phyloP scores from a whole-genome alignment of 2,113 vertebrate species.

The Urocolius indicus region DNA sequence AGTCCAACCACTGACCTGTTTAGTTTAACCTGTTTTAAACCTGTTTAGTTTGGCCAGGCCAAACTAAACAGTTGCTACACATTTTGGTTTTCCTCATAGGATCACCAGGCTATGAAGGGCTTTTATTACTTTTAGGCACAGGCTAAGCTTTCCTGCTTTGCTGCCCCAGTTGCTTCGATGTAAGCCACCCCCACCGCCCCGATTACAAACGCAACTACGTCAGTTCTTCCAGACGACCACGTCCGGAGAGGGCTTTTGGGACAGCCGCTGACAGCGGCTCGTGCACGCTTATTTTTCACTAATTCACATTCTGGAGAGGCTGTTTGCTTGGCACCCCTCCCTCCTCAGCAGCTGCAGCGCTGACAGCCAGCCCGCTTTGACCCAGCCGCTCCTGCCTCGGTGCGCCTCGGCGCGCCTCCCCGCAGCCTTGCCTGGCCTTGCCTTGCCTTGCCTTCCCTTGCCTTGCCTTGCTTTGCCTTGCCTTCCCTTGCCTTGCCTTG shows the following conservation, averaged over 20 bases:
- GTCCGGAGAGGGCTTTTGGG: not conserved
- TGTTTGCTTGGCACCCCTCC: rapidly evolving
- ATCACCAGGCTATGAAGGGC: not conserved
- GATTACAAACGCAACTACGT: rapidly evolving
- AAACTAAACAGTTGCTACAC: too few species aligned
- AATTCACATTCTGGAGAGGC: rapidly evolving
- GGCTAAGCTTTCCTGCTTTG: not conserved
- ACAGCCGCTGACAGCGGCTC: not conserved
- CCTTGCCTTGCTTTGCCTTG: too few species aligned
- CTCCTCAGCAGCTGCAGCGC: not conserved
- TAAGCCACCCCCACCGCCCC: not conserved
- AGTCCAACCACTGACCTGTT: too few species aligned
- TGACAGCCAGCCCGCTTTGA: rapidly evolving
- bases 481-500: too few species aligned
- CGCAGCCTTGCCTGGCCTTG: too few species aligned
- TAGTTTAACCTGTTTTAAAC: too few species aligned
- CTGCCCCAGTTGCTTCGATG: rapidly evolving
- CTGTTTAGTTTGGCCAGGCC: too few species aligned
- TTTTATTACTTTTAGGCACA: not conserved
- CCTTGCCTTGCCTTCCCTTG: too few species aligned
- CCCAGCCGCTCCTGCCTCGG: rapidly evolving
- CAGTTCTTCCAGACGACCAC: not conserved
- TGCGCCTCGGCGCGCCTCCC: too few species aligned
- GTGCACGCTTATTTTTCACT: not conserved
- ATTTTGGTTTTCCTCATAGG: too few species aligned